Percentiles rank a stretch among this genome's conserved stretches.
Evolutionary conservation across 2,797 vertebrate species (phyloP).

Genomic region (Lycodopsis pacificus): DNA sequence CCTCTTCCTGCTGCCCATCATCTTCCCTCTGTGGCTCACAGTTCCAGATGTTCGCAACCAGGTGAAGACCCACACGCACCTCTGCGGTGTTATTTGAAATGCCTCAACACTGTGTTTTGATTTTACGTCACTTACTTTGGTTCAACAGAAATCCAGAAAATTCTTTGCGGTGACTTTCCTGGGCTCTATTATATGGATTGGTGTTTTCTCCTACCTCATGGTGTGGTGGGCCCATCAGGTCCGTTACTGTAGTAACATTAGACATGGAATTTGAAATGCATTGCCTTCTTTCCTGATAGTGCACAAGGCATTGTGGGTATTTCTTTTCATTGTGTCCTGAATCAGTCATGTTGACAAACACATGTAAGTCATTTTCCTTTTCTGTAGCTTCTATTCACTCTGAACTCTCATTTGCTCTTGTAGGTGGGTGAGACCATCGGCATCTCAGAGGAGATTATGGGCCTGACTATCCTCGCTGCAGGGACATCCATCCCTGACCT

Average conservation of each 20-base stretch:
- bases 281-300: background rate
- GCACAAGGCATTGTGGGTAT: background rate
- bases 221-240: conserved; percentile 99
- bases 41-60: conserved; percentile 93
- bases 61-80: conserved; percentile 75
- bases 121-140: conserved; percentile 21
- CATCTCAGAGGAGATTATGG: conserved; percentile 98
- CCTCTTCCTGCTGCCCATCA: conserved; percentile 93
- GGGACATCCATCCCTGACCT: conserved; percentile 98
- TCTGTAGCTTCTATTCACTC: conserved; percentile 6
- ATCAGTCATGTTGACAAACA: background rate
- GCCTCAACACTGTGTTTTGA: background rate
- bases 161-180: conserved; percentile 92
- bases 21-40: conserved; percentile 95
- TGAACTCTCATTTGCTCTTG: conserved; percentile 10
- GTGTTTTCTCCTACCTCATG: conserved; percentile 94
- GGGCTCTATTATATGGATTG: conserved; percentile 95
- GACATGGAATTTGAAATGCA: background rate
- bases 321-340: background rate
- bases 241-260: conserved; percentile 32
- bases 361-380: background rate
- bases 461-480: conserved; percentile 95
- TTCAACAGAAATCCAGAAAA: conserved; percentile 87
- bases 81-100: background rate
- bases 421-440: conserved; percentile 97